Percentiles rank a stretch among this genome's conserved stretches.
These are phyloP conservation scores for Eolophus roseicapilla DNA, from an alignment of 2,113 vertebrate species.

Conservation along the genomic window DNA sequence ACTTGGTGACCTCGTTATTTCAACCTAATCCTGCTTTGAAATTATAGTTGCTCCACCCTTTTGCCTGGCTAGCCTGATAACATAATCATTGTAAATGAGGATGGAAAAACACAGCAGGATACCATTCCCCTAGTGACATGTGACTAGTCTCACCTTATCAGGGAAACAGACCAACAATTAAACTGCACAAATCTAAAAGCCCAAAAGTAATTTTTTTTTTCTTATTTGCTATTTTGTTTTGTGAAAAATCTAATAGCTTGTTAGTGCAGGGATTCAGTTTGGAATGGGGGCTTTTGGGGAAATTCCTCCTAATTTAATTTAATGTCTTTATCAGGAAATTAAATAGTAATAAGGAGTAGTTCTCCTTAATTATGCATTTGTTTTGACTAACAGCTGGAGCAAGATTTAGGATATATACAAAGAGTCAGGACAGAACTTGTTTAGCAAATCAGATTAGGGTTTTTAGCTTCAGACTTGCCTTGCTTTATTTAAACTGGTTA, in stretches of 20 bases:
- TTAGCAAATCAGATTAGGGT: constrained; percentile 29
- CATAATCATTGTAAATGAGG: constrained; percentile 99
- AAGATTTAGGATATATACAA: constrained; percentile 37
- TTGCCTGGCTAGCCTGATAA: constrained; percentile 99
- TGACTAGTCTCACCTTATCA: constrained; percentile 75
- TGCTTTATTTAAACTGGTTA: constrained; percentile 18
- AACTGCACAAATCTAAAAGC: constrained; percentile 70
- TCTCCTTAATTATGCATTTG: constrained; percentile 65
- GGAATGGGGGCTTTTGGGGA: constrained; percentile 7
- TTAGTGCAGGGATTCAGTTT: not conserved
- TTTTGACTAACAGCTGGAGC: constrained; percentile 55
- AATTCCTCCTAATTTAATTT: constrained; percentile 65
- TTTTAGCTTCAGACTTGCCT: constrained; percentile 3
- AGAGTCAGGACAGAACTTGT: constrained; percentile 38
- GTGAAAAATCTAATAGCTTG: constrained; percentile 33
- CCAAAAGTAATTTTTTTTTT: constrained; percentile 62
- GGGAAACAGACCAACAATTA: constrained; percentile 77
- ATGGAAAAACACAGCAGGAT: constrained; percentile 81
- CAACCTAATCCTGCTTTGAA: constrained; percentile 99
- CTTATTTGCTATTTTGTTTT: constrained; percentile 51
- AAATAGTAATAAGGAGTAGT: constrained; percentile 39
- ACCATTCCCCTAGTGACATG: constrained; percentile 73
- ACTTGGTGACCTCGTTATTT: constrained; percentile 99
- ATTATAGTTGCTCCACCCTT: constrained; percentile 99
- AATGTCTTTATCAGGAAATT: constrained; percentile 44